Conservation (phyloP, 2,888 invertebrate species). For the Stenotaenia linearis region DNA sequence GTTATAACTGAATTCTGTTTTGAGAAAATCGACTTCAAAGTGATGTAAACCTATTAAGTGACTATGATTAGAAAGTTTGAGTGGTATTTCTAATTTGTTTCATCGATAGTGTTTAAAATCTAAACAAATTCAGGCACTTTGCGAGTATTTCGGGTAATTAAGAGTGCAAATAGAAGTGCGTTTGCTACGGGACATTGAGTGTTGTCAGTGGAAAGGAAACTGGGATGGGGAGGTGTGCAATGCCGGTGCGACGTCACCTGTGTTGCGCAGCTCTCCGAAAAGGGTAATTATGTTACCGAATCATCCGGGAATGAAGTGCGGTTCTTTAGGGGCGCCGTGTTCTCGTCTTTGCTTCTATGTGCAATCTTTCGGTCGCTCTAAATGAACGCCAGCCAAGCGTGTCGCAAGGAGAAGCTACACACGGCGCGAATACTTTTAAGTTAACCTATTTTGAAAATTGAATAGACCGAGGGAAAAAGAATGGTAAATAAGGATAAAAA, state of each 20-base stretch:
- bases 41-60: too few relatives aligned
- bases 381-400: constrained; percentile 10
- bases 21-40: too few relatives aligned
- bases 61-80: too few relatives aligned
- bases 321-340: background rate
- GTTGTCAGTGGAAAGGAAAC: background rate
- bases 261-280: background rate
- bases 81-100: too few relatives aligned
- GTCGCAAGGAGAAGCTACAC: background rate
- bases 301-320: constrained; percentile 17
- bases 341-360: background rate
- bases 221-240: background rate
- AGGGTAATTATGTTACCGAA: constrained; percentile 18
- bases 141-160: background rate
- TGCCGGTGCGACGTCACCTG: background rate
- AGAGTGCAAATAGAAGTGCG: background rate
- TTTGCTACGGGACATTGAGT: constrained; percentile 16
- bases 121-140: background rate
- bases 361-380: constrained; percentile 10
- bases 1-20: too few relatives aligned
- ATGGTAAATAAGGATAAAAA: background rate
- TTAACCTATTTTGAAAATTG: background rate
- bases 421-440: background rate
- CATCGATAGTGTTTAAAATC: background rate
- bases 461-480: background rate